Evolutionary conservation across 2,797 vertebrate species (phyloP).

Genomic region (Pseudochaenichthys georgianus): DNA sequence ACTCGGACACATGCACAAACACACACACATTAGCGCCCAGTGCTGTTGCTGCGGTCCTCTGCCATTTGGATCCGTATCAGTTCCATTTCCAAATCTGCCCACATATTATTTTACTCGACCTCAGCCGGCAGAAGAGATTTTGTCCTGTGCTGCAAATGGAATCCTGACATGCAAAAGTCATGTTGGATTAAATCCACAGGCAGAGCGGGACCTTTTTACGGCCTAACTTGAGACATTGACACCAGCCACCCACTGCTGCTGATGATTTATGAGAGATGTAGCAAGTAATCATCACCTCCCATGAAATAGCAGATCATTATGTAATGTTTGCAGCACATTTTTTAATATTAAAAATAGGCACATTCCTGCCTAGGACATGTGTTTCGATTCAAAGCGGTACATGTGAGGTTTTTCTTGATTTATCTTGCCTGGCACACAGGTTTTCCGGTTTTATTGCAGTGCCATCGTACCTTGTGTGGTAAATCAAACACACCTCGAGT

Average conservation of each 20-base stretch:
- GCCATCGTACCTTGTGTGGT: constrained; percentile 30
- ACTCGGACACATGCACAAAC: constrained; percentile 35
- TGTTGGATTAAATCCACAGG: constrained; percentile 62
- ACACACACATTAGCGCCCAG: constrained; percentile 40
- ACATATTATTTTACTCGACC: constrained; percentile 80
- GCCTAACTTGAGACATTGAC: constrained; percentile 50
- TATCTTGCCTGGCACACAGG: constrained; percentile 32
- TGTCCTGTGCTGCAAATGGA: constrained; percentile 63
- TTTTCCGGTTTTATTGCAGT: constrained; percentile 42
- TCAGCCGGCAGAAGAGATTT: constrained; percentile 58
- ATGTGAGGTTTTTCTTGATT: constrained; percentile 34
- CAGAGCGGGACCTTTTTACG: constrained; percentile 32
- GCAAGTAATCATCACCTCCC: constrained; percentile 59
- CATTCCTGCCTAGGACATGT: constrained; percentile 35
- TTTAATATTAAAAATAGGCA: constrained; percentile 36
- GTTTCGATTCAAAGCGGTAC: constrained; percentile 33
- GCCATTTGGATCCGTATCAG: constrained; percentile 72
- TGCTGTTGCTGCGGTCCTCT: constrained; percentile 66
- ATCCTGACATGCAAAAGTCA: constrained; percentile 72
- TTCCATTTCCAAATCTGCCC: constrained; percentile 70
- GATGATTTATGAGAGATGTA: constrained; percentile 65
- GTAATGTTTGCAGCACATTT: constrained; percentile 47
- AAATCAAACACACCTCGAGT: constrained; percentile 73
- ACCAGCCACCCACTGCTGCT: constrained; percentile 45
- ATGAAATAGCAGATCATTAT: constrained; percentile 49